Evolutionary conservation across 2,888 invertebrate species (phyloP).

Genomic region (Ophion slaviceki): DNA sequence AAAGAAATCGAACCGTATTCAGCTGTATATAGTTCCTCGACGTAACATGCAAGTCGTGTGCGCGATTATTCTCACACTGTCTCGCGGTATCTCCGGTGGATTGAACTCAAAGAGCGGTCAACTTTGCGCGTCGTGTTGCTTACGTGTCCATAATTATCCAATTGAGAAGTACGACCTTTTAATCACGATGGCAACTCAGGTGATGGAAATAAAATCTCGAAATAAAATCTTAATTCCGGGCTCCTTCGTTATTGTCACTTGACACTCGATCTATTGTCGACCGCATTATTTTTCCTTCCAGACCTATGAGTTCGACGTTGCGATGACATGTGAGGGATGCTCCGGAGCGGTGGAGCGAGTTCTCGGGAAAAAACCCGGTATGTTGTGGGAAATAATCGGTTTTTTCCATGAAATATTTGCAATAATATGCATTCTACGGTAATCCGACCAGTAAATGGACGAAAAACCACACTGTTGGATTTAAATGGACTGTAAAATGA

Average conservation of each 20-base stretch:
- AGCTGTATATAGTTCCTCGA: neutral
- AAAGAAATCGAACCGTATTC: neutral
- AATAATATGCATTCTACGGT: neutral
- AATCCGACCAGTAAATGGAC: no score
- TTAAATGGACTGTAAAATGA: no score
- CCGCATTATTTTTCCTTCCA: conserved; percentile 63
- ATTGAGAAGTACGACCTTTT: neutral
- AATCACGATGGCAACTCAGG: conserved; percentile 63
- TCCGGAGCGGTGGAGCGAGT: conserved; percentile 94
- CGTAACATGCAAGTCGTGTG: conserved; percentile 17
- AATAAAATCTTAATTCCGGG: neutral
- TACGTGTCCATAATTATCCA: conserved; percentile 44
- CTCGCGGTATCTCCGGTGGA: neutral
- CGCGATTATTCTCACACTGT: conserved; percentile 2
- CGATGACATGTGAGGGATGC: conserved; percentile 98
- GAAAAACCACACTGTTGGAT: no score
- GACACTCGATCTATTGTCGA: conserved; percentile 2
- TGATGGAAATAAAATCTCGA: conserved; percentile 33
- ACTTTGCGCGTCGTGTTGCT: conserved; percentile 44
- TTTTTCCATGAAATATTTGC: neutral
- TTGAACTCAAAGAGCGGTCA: neutral
- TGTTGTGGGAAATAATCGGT: conserved; percentile 17
- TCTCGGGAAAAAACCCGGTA: conserved; percentile 87
- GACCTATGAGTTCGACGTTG: conserved; percentile 92
- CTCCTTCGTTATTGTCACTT: neutral